phyloP scores from a whole-genome alignment of 2,113 vertebrate species.

The Channa maculata region DNA sequence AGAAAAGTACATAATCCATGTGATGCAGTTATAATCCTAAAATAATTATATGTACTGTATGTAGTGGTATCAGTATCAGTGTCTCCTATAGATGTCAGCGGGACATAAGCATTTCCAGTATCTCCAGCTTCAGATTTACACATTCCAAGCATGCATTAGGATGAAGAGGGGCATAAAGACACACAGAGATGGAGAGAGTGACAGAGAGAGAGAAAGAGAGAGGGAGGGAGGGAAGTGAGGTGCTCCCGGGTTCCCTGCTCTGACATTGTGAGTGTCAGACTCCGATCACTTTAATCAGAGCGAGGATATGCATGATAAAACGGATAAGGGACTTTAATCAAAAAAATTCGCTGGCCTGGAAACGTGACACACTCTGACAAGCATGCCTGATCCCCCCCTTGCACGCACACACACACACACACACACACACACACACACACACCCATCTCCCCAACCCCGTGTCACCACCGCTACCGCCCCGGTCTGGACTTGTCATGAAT shows the following conservation, averaged over 20 bases:
- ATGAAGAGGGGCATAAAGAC: constrained; percentile 14
- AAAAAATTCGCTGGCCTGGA: constrained; percentile 99
- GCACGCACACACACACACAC: neutral
- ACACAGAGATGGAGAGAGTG: constrained; percentile 36
- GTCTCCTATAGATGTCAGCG: constrained; percentile 53
- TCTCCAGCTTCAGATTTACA: constrained; percentile 82
- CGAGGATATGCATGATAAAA: constrained; percentile 99
- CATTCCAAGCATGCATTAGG: constrained; percentile 90
- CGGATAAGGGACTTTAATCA: constrained; percentile 99
- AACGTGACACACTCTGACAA: constrained; percentile 98
- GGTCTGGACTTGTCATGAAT: constrained; percentile 90
- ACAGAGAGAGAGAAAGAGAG: constrained; percentile 24
- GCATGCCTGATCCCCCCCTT: constrained; percentile 84
- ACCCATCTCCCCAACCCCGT: constrained; percentile 60
- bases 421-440: constrained; percentile 3
- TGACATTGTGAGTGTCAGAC: constrained; percentile 99
- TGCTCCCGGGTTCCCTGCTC: constrained; percentile 88
- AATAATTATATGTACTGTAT: neutral
- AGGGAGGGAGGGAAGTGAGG: constrained; percentile 13
- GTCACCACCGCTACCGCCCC: constrained; percentile 86
- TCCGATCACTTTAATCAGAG: constrained; percentile 99
- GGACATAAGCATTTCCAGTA: constrained; percentile 53
- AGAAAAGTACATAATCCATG: too few relatives aligned
- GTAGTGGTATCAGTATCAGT: constrained; percentile 5
- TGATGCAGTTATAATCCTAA: too few relatives aligned